Evolutionary conservation across 2,113 vertebrate genomes (phyloP).

Genomic region (Elachura formosa): DNA sequence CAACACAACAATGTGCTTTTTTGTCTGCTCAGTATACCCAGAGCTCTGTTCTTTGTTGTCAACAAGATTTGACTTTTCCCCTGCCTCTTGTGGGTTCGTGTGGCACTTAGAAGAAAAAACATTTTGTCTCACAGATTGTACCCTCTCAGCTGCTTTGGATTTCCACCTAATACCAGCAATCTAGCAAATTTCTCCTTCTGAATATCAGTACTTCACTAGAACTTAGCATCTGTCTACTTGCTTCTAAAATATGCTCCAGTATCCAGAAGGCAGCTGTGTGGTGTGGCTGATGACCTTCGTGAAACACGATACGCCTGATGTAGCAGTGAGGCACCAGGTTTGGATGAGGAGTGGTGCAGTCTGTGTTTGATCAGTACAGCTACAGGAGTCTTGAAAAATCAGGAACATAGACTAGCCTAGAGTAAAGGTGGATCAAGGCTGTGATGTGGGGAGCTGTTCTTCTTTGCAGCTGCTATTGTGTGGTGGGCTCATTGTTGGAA

Average conservation of each 20-base stretch:
- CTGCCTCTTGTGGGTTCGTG: background rate
- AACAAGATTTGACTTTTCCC: background rate
- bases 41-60: background rate
- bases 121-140: background rate
- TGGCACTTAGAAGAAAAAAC: background rate
- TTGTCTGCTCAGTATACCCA: background rate
- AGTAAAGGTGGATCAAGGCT: background rate
- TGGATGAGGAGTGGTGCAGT: background rate
- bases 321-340: background rate
- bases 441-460: background rate
- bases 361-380: background rate
- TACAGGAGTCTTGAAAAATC: background rate
- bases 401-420: background rate
- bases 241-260: background rate
- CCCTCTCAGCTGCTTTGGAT: background rate
- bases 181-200: background rate
- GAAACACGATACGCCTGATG: rapidly evolving
- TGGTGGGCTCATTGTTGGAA: background rate
- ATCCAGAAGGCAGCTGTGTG: background rate
- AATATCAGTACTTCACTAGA: background rate
- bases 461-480: background rate
- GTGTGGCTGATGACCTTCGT: background rate
- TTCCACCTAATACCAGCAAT: background rate
- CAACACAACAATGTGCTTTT: background rate
- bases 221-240: background rate